Evolutionary conservation across 2,113 vertebrate species (phyloP).

Genomic region (Numenius arquata): DNA sequence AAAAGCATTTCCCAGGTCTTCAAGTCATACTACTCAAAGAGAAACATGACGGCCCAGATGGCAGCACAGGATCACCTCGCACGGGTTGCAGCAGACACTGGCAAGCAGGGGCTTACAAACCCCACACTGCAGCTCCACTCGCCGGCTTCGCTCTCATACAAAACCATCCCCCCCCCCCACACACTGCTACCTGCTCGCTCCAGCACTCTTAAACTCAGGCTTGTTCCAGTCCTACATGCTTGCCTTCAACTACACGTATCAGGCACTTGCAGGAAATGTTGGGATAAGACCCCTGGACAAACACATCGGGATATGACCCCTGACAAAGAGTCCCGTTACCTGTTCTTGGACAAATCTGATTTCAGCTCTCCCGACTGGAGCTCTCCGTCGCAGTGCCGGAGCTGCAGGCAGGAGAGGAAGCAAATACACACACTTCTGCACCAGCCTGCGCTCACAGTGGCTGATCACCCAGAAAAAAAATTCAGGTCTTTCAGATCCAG

Average conservation of each 20-base stretch:
- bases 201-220: neutral
- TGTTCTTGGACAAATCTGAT: neutral
- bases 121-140: fast-evolving
- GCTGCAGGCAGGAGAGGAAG: neutral
- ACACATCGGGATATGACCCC: neutral
- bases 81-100: neutral
- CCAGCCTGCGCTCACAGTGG: neutral
- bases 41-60: fast-evolving
- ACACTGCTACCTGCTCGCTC: neutral
- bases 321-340: neutral
- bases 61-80: fast-evolving
- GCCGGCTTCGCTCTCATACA: neutral
- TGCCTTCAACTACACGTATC: fast-evolving
- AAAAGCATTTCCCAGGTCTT: neutral
- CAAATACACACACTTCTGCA: neutral
- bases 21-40: fast-evolving
- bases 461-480: neutral
- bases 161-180: fast-evolving
- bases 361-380: neutral
- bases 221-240: neutral
- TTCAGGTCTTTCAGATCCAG: too few relatives aligned
- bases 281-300: neutral
- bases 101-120: neutral
- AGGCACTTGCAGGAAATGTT: neutral
- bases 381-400: fast-evolving